Evolutionary conservation across 2,888 invertebrate genomes (phyloP), one percentile per base, ranked within the genome.

Genomic region (Tribolium freemani): DNA sequence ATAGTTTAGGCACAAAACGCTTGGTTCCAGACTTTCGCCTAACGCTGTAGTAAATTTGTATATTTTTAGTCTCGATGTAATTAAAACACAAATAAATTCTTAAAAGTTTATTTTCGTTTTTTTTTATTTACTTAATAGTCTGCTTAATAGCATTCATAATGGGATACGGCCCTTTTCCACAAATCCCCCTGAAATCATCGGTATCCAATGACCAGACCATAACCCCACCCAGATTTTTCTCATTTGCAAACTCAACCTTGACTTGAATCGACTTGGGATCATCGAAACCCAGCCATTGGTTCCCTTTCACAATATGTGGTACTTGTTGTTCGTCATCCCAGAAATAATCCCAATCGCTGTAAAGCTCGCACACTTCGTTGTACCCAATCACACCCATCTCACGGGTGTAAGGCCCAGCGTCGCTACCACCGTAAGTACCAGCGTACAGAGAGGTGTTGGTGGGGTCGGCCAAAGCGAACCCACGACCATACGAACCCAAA

Each of bases 161-260:
- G 4, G 80, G 81, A 72, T 81, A 81, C 8, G 57, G 71, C 11
- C 60, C 60, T 5, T 72, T 76, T 0, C 89, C 88, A 76, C 93
- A 93, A 0, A 81, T 76, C 0, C 91, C 92, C 2, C 82, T 86
- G 79, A 93, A 93, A 80, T 94, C 94, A 80, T 94, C 94, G 6
- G 92, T 92, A 79, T 94, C 94, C n/a, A 94, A 88, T 58, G 93
- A 92, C 94, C 94, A 94, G 0, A 92, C 80, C 93, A 94, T 93
- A 0, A 89, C 87, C 10, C 93, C 94, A 56, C 87, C 88, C 70
- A 90, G 58, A 30, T 76, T 74, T 26, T 79, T 77, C 1, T 72
- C 68, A 3, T 76, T 71, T 0, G 80, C 82, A 31, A 78, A 82
- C 9, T 79, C 71, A 0, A 87, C 87, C 63, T 72, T 6, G 3